phyloP scores from a whole-genome alignment of 1,140 invertebrate genomes.

The Branchinecta lynchi region DNA sequence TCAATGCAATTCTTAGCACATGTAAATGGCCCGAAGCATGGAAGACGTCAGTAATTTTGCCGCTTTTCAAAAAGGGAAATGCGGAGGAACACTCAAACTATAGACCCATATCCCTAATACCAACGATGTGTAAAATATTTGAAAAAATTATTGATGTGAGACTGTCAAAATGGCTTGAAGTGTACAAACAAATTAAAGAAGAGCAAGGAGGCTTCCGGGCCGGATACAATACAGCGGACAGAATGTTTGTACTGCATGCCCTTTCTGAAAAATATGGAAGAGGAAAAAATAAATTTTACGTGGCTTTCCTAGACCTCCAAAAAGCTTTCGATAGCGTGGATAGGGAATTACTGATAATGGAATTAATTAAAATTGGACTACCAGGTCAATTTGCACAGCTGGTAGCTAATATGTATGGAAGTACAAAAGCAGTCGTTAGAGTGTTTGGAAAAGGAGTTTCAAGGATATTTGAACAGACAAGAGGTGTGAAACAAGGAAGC shows the following conservation, averaged over 20 bases:
- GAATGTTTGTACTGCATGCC: conserved; percentile 7
- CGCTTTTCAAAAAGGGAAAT: conserved; percentile 11
- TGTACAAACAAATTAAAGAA: conserved; percentile 9
- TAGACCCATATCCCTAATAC: conserved; percentile 11
- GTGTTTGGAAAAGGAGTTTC: conserved; percentile 6
- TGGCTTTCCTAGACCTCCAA: conserved; percentile 6
- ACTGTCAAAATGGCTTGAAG: conserved; percentile 11
- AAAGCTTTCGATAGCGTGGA: conserved; percentile 8
- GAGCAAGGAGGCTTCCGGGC: conserved; percentile 4
- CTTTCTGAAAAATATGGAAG: conserved; percentile 12
- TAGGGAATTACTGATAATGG: conserved; percentile 11
- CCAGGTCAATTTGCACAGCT: conserved; percentile 1
- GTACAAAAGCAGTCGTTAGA: conserved; percentile 11
- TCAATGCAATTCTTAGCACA: conserved; percentile 10
- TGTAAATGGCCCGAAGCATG: conserved; percentile 10
- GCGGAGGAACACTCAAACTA: background rate
- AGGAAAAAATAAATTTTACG: conserved; percentile 12
- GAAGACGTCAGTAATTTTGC: conserved; percentile 9
- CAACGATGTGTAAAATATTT: conserved; percentile 7
- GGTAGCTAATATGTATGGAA: conserved; percentile 10
- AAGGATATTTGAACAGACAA: conserved; percentile 12
- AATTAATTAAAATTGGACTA: conserved; percentile 12
- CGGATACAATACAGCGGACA: conserved; percentile 1
- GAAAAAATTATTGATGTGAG: conserved; percentile 5
- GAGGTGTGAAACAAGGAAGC: conserved; percentile 2